Conservation (phyloP, 2,797 vertebrate genomes). For the Sternotherus odoratus region DNA sequence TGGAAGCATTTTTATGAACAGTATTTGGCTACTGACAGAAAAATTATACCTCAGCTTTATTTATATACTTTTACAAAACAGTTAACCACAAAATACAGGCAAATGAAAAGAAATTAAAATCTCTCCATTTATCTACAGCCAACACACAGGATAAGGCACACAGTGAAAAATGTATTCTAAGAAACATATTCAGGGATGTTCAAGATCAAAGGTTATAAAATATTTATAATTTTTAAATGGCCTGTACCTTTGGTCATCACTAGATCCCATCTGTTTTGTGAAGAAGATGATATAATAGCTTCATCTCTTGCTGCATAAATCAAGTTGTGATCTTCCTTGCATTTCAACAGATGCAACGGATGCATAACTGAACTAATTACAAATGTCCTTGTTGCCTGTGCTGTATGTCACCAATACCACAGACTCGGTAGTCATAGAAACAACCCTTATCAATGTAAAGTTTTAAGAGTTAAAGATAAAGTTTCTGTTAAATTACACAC, state of each 20-base stretch:
- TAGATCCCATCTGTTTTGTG: background rate
- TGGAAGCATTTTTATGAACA: background rate
- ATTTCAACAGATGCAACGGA: constrained; percentile 37
- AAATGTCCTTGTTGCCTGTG: constrained; percentile 6
- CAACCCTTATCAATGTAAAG: constrained; percentile 20
- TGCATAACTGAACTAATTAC: constrained; percentile 12
- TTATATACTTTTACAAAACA: background rate
- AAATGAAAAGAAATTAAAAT: background rate
- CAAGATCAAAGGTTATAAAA: constrained; percentile 6
- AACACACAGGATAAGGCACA: background rate
- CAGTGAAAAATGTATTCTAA: constrained; percentile 19
- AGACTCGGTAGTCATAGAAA: constrained; percentile 52
- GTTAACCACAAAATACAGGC: background rate
- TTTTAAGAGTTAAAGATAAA: constrained; percentile 45
- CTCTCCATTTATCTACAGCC: background rate
- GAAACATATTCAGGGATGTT: background rate
- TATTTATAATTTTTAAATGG: constrained; percentile 22
- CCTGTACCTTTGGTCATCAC: background rate
- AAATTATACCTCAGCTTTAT: background rate
- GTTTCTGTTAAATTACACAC: constrained; percentile 40
- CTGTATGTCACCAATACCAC: background rate
- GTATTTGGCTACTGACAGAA: background rate
- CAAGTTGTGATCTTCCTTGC: constrained; percentile 26
- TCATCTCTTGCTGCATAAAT: background rate
- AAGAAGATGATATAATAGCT: background rate